Evolutionary conservation across 2,113 vertebrate genomes (phyloP).

Genomic region (Alectura lathami): DNA sequence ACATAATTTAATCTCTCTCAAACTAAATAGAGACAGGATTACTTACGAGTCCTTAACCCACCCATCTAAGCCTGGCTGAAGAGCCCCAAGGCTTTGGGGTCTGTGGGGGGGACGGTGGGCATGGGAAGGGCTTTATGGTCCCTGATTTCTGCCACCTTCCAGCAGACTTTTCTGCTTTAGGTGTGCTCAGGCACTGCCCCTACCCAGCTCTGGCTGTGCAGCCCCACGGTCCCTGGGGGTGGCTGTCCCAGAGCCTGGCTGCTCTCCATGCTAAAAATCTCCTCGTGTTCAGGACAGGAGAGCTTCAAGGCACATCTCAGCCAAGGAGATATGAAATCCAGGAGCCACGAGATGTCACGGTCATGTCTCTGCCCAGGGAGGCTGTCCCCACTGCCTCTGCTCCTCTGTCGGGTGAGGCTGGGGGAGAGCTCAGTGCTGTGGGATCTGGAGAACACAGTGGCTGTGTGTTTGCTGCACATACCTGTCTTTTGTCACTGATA

Average conservation of each 20-base stretch:
- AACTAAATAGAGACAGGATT: not conserved
- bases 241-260: rapidly evolving
- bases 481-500: not conserved
- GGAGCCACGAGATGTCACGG: not conserved
- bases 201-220: not conserved
- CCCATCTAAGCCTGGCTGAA: not conserved
- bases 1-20: conserved; percentile 57
- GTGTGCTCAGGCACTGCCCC: not conserved
- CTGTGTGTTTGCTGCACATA: not conserved
- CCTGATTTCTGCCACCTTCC: not conserved
- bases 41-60: not conserved
- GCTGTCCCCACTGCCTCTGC: not conserved
- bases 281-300: not conserved
- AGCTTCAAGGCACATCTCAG: not conserved
- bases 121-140: not conserved
- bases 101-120: not conserved
- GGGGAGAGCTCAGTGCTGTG: not conserved
- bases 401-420: not conserved
- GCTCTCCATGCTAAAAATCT: not conserved
- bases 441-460: not conserved
- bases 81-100: not conserved
- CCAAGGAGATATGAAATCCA: not conserved
- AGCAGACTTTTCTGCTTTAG: not conserved
- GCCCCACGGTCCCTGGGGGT: too few relatives aligned
- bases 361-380: not conserved